Base-by-base conservation (phyloP, 1,140 invertebrate genomes). In the Oncopodura yosiiana region DNA sequence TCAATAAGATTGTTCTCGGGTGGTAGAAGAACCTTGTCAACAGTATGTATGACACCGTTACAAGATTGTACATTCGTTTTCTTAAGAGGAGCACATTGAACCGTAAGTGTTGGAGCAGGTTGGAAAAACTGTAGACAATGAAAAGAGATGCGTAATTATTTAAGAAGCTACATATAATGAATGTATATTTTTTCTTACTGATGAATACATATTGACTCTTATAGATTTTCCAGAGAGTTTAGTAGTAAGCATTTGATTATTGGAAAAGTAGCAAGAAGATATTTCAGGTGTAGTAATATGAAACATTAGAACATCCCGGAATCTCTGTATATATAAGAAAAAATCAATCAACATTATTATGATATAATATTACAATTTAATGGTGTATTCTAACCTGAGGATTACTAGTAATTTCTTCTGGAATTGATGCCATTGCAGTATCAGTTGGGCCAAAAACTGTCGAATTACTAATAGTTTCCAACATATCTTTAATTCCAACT, bases 1-100 rank as follows among this genome's bases (percentile, higher is more conserved):
- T 76, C 66, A 46, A 73, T 61, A 37, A 77, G 65, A 39, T 62
- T 73, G 29, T 71, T 68, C 48, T 71, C 71, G 24, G 79, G 73
- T 12, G 77, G 74, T 1, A 71, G 57, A 19, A 81, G 64, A 14
- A 78, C 63, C 51, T 72, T 71, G 61, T 79, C 77, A 8, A 81
- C 69, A 61, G 77, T 72, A 58, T 81, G 78, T 18, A 81, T 70
- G 3, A 77, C 72, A 3, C 77, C 78, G 11, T 77, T 77, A 57
- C 79, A 81, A 23, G 75, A 77, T 55, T 77, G 69, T 51, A 77
- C 75, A 63, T 83, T 80, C 23, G 76, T 69, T 46, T 74, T 72
- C 1, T 74, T 72, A 0, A 84, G 59, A 29, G 71, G 68, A 12
- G 78, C 78, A 65, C 82, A 84, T 65, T 82, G 80, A 0, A 78